Evolutionary conservation across 2,797 vertebrate species (phyloP), one percentile per base, ranked within the genome.

Genomic region (Otolemur crassicaudatus): DNA sequence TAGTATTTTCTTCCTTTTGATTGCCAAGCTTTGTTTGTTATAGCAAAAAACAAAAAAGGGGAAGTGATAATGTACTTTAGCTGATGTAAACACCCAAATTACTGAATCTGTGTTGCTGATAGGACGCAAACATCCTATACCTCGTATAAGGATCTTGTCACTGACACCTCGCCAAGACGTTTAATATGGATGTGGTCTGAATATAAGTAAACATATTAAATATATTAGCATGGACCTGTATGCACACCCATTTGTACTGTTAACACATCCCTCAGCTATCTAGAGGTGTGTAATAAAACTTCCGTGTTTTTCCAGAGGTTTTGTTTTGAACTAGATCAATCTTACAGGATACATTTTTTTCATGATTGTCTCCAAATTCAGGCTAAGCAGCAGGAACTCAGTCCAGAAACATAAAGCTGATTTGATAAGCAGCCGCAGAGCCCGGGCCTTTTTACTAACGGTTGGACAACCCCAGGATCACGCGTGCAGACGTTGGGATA

Each of bases 351-450:
- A 29, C 49, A 53, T 53, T 97, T 84, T 97, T 61, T 40, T 92
- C 96, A 94, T 7, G 82, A 49, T 97, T 92, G 97, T 97, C 97
- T 97, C 80, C 97, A 98, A 96, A 98, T 98, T 98, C 87, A 96
- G 98, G 94, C 97, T 98, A 97, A 96, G 98, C 97, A 98, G 98
- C 98, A 98, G 98, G 98, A 98, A 98, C 97, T 98, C 96, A 97
- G 98, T 98, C 98, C 96, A 98, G 98, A 98, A 98, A 96, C 98
- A 97, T 96, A 98, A 97, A 97, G 97, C 94, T 97, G 98, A 97
- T 98, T 98, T 98, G 98, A 98, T 98, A 98, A 98, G 98, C 98
- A 98, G 98, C 98, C 98, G 98, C 98, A 98, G 98, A 93, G 94
- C 92, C 91, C 83, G 87, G 95, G 96, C 96, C 96, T 97, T 96